phyloP scores from a whole-genome alignment of 2,888 invertebrate species.

The Fragum whitleyi region DNA sequence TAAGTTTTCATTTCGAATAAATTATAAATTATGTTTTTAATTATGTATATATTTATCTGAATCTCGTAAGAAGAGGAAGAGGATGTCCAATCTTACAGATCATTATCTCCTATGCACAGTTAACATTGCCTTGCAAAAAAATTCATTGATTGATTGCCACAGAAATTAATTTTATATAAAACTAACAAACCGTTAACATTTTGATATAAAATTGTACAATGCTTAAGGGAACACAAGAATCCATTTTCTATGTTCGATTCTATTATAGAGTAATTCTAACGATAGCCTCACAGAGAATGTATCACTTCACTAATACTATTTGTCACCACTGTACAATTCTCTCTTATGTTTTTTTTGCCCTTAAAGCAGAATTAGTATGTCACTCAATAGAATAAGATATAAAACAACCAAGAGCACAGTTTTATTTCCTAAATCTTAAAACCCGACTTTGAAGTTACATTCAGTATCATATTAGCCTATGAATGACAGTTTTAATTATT shows the following conservation, averaged over 20 bases:
- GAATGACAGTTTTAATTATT: too few species aligned
- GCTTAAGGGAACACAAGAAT: not conserved
- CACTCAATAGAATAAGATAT: not conserved
- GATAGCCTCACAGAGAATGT: not conserved
- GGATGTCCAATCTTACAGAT: too few species aligned
- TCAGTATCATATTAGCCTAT: too few species aligned
- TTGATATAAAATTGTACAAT: slow-evolving; percentile 8
- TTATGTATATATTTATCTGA: too few species aligned
- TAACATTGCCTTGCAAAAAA: not conserved
- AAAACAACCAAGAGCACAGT: too few species aligned
- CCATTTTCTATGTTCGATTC: slow-evolving; percentile 6
- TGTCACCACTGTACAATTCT: not conserved
- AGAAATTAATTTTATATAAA: not conserved
- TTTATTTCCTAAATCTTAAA: too few species aligned
- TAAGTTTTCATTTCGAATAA: too few species aligned
- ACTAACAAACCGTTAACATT: not conserved
- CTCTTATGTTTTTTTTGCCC: not conserved
- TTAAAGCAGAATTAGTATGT: not conserved
- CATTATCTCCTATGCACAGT: too few species aligned
- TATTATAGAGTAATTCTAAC: not conserved
- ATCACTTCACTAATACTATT: slow-evolving; percentile 1
- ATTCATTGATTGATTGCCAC: not conserved
- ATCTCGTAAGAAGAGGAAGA: too few species aligned
- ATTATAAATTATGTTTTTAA: too few species aligned
- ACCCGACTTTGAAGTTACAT: too few species aligned